Percentiles rank a stretch among this genome's conserved stretches.
Conservation (phyloP, 2,113 vertebrate species). For the Mungos mungo region DNA sequence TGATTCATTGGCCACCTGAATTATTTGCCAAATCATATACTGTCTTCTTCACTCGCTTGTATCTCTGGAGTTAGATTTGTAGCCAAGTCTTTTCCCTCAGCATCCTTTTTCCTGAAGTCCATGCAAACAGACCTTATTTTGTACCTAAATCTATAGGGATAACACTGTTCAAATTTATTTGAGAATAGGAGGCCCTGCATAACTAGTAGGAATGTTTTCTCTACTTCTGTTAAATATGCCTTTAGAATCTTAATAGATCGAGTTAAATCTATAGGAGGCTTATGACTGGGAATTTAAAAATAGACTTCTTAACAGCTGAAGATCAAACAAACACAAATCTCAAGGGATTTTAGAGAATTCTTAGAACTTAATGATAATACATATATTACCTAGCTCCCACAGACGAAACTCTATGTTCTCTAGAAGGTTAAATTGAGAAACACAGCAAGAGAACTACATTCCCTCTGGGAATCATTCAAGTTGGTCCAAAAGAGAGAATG, state of each 20-base stretch:
- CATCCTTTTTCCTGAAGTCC: background rate
- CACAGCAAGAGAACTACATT: background rate
- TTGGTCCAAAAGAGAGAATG: background rate
- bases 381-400: background rate
- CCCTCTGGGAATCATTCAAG: background rate
- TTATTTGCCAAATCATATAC: background rate
- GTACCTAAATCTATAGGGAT: background rate
- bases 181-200: background rate
- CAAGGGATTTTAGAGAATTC: background rate
- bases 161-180: background rate
- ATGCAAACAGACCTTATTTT: background rate
- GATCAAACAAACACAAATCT: background rate
- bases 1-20: background rate
- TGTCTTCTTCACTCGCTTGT: background rate
- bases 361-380: background rate
- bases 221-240: background rate
- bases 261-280: background rate
- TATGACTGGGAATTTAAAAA: background rate
- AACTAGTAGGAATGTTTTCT: background rate
- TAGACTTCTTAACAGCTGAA: background rate
- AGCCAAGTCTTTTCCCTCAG: background rate
- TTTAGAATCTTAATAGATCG: background rate
- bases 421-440: background rate
- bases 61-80: background rate
- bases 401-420: background rate